Conservation (phyloP, 1,140 invertebrate genomes). For the Polypedilum pembai region DNA sequence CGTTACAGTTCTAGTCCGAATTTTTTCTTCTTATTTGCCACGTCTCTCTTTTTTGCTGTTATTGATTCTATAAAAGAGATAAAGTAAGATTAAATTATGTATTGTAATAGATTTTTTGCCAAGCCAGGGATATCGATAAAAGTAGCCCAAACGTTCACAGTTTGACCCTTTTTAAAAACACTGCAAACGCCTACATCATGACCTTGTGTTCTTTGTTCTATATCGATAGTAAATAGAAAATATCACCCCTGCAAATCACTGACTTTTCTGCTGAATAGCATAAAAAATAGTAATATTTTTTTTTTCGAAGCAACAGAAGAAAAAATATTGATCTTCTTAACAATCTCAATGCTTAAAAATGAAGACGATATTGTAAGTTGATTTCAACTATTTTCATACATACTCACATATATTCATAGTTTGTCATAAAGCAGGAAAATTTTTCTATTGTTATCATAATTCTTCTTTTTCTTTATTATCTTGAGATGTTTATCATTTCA, state of each 20-base stretch:
- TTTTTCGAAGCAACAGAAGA: background rate
- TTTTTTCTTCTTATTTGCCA: background rate
- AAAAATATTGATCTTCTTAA: conserved; percentile 7
- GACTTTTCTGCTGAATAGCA: background rate
- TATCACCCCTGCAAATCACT: too few species aligned
- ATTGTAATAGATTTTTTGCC: background rate
- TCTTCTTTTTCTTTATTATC: background rate
- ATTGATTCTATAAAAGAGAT: background rate
- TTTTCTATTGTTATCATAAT: background rate
- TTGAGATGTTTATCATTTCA: background rate
- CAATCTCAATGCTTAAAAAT: background rate
- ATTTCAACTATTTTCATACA: too few species aligned
- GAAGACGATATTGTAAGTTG: background rate
- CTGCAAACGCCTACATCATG: too few species aligned
- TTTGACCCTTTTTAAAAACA: too few species aligned
- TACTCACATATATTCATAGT: background rate
- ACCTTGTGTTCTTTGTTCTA: too few species aligned
- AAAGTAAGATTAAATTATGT: background rate
- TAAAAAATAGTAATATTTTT: background rate
- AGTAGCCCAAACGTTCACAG: background rate
- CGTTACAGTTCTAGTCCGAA: background rate
- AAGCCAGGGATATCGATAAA: background rate
- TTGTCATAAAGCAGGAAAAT: background rate
- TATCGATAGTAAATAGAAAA: too few species aligned
- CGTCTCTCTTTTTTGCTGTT: background rate